Evolutionary conservation across 2,797 vertebrate genomes (phyloP), one percentile per base, ranked within the genome.

Genomic region (Phalanger gymnotis): DNA sequence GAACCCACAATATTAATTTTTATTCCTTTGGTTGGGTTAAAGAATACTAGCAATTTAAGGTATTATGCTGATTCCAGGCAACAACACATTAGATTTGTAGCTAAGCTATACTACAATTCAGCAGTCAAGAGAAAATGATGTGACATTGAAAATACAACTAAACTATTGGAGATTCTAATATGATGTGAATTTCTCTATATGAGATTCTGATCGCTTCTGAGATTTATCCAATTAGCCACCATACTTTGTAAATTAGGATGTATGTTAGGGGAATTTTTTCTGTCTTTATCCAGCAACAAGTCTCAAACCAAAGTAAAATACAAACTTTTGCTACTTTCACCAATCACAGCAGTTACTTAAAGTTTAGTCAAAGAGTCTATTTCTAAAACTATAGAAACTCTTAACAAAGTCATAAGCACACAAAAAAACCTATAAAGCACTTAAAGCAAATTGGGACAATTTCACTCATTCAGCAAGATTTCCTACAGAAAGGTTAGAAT

Each of bases 241-340:
- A 91, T 0, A 94, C 5, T 22, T 95, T 52, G 93, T 91, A 96
- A 92, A 94, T 30, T 31, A 61, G 87, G 55, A 92, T 91, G 53
- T 92, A 91, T 12, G 31, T 47, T 81, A 90, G 54, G 55, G 58
- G 89, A 81, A 87, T 4, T 90, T 30, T 90, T 93, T 90, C 40
- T 91, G 14, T 92, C 52, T 90, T 92, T 95, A 97, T 47, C 40
- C 40, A 96, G 40, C 52, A 81, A 92, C 2, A 22, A 73, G 34
- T 52, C 94, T 94, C 92, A 95, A 92, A 52, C 90, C 7, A 92
- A 97, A 89, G 94, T 66, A 95, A 97, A 98, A 54, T 0, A 27
- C 53, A 94, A 92, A n/a, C 6, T 94, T 94, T 89, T 92, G 52
- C 27, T 91, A 91, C 11, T 5, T 94, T 12, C 16, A 53, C 56